Evolutionary conservation across 2,797 vertebrate genomes (phyloP).

Genomic region (Valencia hispanica): DNA sequence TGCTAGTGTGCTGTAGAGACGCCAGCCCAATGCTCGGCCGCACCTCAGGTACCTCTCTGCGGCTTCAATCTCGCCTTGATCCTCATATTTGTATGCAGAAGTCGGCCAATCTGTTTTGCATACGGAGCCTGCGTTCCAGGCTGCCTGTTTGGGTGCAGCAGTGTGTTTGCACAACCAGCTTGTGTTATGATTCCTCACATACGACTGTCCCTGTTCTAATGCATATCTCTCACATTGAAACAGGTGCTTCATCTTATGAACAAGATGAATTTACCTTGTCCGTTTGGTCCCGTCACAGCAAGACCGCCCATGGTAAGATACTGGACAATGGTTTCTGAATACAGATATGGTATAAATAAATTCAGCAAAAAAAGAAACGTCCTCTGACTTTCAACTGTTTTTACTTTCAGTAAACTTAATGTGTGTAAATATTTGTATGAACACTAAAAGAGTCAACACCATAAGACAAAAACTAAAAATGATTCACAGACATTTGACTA

Average conservation of each 20-base stretch:
- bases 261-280: slow-evolving; percentile 97
- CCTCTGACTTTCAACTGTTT: no score
- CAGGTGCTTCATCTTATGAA: slow-evolving; percentile 99
- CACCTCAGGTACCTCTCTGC: slow-evolving; percentile 34
- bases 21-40: background rate
- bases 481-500: no score
- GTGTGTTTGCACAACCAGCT: slow-evolving; percentile 48
- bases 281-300: slow-evolving; percentile 91
- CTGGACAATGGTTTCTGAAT: background rate
- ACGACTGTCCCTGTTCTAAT: slow-evolving; percentile 18
- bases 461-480: no score
- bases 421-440: no score
- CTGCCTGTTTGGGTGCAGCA: slow-evolving; percentile 44
- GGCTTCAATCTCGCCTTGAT: slow-evolving; percentile 63
- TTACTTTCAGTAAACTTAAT: no score
- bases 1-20: slow-evolving; percentile 61
- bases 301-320: slow-evolving; percentile 89
- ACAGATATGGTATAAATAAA: background rate
- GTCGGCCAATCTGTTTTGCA: slow-evolving; percentile 65
- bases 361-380: no score
- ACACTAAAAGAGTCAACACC: no score
- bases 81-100: slow-evolving; percentile 59
- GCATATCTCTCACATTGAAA: slow-evolving; percentile 29
- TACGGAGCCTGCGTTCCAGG: slow-evolving; percentile 53
- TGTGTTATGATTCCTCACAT: slow-evolving; percentile 20